Conservation (phyloP, 2,113 vertebrate genomes). For the Thymallus thymallus region DNA sequence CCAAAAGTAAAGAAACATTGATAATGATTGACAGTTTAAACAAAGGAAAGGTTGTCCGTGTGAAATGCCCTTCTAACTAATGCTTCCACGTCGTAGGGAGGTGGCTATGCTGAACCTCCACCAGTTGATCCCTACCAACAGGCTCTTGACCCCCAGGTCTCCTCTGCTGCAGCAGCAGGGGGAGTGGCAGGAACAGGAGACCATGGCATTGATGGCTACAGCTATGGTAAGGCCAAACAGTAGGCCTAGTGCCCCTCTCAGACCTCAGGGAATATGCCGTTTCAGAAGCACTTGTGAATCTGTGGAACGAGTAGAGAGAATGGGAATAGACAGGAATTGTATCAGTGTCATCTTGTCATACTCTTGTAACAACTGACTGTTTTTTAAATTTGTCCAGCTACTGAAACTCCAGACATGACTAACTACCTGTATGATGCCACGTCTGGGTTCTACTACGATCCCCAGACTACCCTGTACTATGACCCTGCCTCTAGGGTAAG, state of each 20-base stretch:
- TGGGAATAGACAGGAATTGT: neutral
- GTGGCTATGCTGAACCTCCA: conserved; percentile 48
- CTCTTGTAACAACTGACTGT: neutral
- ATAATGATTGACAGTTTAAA: neutral
- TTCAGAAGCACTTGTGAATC: neutral
- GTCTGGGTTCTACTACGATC: conserved; percentile 94
- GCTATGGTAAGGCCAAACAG: conserved; percentile 56
- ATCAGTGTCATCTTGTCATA: neutral
- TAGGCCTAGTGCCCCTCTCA: neutral
- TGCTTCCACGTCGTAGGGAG: conserved; percentile 14
- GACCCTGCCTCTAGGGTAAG: conserved; percentile 90
- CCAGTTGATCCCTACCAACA: conserved; percentile 37
- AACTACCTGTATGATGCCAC: conserved; percentile 93
- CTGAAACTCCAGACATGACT: conserved; percentile 84
- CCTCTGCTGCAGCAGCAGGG: conserved; percentile 44
- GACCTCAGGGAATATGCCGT: too few relatives aligned
- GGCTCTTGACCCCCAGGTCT: conserved; percentile 29
- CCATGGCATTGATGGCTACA: conserved; percentile 40
- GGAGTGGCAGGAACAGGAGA: conserved; percentile 27
- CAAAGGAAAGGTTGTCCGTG: neutral
- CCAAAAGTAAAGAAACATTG: neutral
- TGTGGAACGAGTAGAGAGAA: neutral
- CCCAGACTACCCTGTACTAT: conserved; percentile 90
- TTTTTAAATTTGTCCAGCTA: conserved; percentile 65
- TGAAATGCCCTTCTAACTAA: neutral